phyloP scores from a whole-genome alignment of 2,888 invertebrate genomes.

The Auanema sp. region DNA sequence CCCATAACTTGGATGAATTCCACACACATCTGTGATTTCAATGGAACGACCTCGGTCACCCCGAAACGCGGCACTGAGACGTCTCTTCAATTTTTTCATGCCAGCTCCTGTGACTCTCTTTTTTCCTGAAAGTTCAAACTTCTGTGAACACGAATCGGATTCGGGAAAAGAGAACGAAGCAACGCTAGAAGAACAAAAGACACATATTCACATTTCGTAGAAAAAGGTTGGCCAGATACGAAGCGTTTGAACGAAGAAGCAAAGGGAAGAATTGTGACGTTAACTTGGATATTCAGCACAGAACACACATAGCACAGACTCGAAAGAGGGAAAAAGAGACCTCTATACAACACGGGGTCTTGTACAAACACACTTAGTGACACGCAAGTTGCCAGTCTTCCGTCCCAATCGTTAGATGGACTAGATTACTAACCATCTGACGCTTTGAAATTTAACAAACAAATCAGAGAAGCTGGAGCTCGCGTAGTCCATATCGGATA shows the following conservation, averaged over 20 bases:
- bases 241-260: too few species aligned
- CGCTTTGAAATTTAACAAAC: too few species aligned
- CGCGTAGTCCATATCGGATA: too few species aligned
- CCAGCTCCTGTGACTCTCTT: not conserved
- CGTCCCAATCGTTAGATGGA: constrained; percentile 6
- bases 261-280: too few species aligned
- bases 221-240: not conserved
- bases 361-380: constrained; percentile 9
- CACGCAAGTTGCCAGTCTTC: not conserved
- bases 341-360: not conserved
- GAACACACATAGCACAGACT: constrained; percentile 4
- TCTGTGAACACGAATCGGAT: not conserved
- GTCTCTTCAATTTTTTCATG: constrained; percentile 55
- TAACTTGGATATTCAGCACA: not conserved
- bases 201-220: not conserved
- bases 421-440: too few species aligned
- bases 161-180: not conserved
- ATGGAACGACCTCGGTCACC: constrained; percentile 20
- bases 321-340: not conserved
- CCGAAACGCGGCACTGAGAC: constrained; percentile 50
- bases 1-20: constrained; percentile 5
- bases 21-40: constrained; percentile 7
- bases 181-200: not conserved
- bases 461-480: too few species aligned
- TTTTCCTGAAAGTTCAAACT: not conserved